A percentile compares a stretch with the other conserved stretches of the same genome.
These are phyloP conservation scores for Protomyctophum bolini DNA, from an alignment of 2,113 vertebrate species.

Conservation along the genomic window DNA sequence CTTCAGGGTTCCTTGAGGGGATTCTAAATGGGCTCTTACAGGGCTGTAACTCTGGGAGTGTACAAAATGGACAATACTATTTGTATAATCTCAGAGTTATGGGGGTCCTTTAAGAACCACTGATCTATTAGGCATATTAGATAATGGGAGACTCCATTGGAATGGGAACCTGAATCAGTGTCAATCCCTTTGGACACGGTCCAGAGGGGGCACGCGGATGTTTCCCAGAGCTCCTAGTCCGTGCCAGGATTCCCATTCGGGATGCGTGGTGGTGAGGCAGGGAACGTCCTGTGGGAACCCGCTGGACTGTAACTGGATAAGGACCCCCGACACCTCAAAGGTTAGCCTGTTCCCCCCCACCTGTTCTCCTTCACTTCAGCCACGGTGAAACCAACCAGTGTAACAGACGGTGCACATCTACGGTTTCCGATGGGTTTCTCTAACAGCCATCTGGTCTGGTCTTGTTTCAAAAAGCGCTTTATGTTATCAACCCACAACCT, in stretches of 20 bases:
- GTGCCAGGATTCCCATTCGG: constrained; percentile 52
- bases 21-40: too few relatives aligned
- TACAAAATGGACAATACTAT: too few relatives aligned
- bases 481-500: too few relatives aligned
- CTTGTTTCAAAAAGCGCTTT: too few relatives aligned
- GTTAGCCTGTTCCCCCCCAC: constrained; percentile 19
- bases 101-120: too few relatives aligned
- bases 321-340: constrained; percentile 34
- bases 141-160: neutral
- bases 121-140: too few relatives aligned
- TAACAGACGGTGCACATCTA: neutral
- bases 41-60: too few relatives aligned
- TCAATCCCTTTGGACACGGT: constrained; percentile 15
- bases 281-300: constrained; percentile 47
- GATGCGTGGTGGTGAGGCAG: constrained; percentile 15
- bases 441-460: too few relatives aligned
- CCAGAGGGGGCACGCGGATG: constrained; percentile 19
- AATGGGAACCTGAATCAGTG: constrained; percentile 27
- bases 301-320: constrained; percentile 46
- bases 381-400: neutral
- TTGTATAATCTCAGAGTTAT: too few relatives aligned
- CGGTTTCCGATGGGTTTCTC: too few relatives aligned
- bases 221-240: constrained; percentile 29
- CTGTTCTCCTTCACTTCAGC: neutral
- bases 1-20: too few relatives aligned